Evolutionary conservation across 1,140 invertebrate species (phyloP).

Genomic region (Ooceraea biroi): DNA sequence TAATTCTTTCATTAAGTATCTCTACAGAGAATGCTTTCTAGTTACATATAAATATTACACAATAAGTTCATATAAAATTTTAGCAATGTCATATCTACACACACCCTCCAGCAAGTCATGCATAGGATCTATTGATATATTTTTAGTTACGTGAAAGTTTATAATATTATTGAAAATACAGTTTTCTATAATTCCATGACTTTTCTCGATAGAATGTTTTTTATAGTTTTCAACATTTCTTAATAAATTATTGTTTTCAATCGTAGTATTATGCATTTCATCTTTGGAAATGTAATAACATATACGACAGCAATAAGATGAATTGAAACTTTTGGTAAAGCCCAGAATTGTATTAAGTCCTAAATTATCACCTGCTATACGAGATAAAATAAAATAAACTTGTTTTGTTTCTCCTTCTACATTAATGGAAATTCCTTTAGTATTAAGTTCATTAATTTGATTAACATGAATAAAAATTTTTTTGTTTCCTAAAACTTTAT

Average conservation of each 20-base stretch:
- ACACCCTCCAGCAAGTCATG: conserved; percentile 2
- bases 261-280: not conserved
- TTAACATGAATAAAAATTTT: conserved; percentile 8
- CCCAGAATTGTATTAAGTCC: too few relatives aligned
- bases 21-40: not conserved
- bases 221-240: conserved; percentile 1
- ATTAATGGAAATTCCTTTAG: not conserved
- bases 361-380: too few relatives aligned
- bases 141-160: conserved; percentile 12
- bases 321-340: conserved; percentile 15
- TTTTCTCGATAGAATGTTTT: not conserved
- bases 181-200: conserved; percentile 1
- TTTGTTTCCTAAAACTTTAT: conserved; percentile 1
- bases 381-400: conserved; percentile 19
- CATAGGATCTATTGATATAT: conserved; percentile 8
- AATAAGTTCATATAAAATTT: conserved; percentile 12
- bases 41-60: too few relatives aligned
- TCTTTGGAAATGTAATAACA: conserved; percentile 19
- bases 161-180: not conserved
- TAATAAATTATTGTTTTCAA: conserved; percentile 12
- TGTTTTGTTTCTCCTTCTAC: not conserved
- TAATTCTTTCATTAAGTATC: conserved; percentile 11
- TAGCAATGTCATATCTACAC: not conserved
- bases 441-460: not conserved
- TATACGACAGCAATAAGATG: conserved; percentile 15